Conservation (phyloP, 2,888 invertebrate genomes). For the Neria commutata region DNA sequence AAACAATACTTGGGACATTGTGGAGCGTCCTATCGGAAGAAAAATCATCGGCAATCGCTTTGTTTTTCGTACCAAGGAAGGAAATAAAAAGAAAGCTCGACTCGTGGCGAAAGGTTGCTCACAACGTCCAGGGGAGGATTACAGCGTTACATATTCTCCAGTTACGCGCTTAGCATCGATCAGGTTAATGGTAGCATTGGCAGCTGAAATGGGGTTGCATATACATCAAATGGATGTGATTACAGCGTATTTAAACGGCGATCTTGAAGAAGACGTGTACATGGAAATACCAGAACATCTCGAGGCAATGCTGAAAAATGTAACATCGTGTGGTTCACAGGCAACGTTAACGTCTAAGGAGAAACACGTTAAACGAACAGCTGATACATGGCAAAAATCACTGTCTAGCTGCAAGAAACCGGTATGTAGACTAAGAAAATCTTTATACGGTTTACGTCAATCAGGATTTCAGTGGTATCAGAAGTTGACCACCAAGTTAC, state of each 20-base stretch:
- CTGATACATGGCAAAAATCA: neutral
- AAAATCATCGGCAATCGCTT: conserved; percentile 26
- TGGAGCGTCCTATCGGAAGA: conserved; percentile 18
- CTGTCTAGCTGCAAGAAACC: neutral
- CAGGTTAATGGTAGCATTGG: conserved; percentile 20
- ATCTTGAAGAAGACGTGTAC: neutral
- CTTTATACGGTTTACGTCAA: conserved; percentile 3
- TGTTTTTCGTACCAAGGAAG: conserved; percentile 23
- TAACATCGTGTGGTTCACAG: neutral
- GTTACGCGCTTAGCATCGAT: conserved; percentile 25
- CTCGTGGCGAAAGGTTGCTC: conserved; percentile 32
- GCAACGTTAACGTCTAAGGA: too few species aligned
- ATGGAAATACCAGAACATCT: neutral
- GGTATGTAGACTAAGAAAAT: neutral
- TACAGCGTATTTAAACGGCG: conserved; percentile 24
- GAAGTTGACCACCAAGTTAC: conserved; percentile 19
- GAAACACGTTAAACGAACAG: too few species aligned
- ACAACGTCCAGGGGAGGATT: conserved; percentile 27
- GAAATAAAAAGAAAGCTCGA: conserved; percentile 25
- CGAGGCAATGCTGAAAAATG: neutral
- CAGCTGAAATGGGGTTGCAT: conserved; percentile 18
- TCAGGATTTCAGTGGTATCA: conserved; percentile 7
- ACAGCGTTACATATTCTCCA: conserved; percentile 26
- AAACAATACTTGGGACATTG: conserved; percentile 28
- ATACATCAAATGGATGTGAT: conserved; percentile 30